Conservation (phyloP, 2,888 invertebrate species). For the Lithodes maja region DNA sequence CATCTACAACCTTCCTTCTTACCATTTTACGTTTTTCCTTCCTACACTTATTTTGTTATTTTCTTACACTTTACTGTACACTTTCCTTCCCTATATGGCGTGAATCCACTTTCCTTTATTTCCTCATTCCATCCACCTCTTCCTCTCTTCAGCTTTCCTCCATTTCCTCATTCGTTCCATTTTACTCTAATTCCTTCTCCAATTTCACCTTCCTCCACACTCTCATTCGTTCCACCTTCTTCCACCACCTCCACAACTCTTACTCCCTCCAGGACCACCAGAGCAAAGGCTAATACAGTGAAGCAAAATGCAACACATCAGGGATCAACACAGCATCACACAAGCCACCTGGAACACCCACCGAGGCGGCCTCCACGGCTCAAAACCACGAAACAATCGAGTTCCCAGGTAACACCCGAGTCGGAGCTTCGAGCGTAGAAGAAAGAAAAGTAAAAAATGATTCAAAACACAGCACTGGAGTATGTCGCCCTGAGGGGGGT, state of each 20-base stretch:
- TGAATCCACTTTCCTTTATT: too few species aligned
- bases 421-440: not conserved
- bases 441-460: conserved; percentile 11
- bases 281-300: not conserved
- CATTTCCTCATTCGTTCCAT: not conserved
- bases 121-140: not conserved
- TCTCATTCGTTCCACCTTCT: not conserved
- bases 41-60: not conserved
- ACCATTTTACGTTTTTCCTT: not conserved
- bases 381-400: not conserved
- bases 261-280: not conserved
- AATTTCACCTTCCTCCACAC: not conserved
- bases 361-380: not conserved
- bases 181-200: not conserved
- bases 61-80: not conserved
- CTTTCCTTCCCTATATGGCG: too few species aligned
- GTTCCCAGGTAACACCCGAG: not conserved
- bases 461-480: conserved; percentile 7
- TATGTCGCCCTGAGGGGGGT: conserved; percentile 12
- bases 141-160: not conserved
- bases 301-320: not conserved
- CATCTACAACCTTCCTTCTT: not conserved
- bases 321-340: not conserved
- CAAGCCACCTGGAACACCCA: not conserved
- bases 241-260: too few species aligned